Percentiles rank a stretch among this genome's conserved stretches.
Evolutionary conservation across 2,797 vertebrate genomes (phyloP).

Genomic region (Trichosurus vulpecula): DNA sequence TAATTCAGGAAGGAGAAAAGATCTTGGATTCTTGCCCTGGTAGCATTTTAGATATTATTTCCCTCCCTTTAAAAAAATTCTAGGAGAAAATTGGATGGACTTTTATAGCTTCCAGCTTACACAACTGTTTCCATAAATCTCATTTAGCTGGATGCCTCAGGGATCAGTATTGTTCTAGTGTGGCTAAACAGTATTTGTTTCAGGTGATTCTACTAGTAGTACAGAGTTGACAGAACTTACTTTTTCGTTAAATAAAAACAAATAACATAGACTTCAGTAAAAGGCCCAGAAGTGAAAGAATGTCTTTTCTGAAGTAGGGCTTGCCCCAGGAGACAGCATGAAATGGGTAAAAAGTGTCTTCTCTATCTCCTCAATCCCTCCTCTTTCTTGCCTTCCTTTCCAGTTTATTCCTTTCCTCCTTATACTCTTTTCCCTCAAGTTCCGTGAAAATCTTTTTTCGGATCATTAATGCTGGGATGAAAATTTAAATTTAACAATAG

Average conservation of each 20-base stretch:
- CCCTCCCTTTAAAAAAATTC: not conserved
- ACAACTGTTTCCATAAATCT: not conserved
- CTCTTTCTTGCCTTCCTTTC: not conserved
- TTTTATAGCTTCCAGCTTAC: slow-evolving; percentile 24
- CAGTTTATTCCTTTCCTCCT: not conserved
- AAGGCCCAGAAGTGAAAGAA: not conserved
- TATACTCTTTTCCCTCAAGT: not conserved
- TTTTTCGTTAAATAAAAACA: not conserved
- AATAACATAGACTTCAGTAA: not conserved
- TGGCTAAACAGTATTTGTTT: slow-evolving; percentile 48
- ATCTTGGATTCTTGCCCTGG: not conserved
- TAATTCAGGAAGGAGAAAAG: not conserved
- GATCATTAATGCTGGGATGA: not conserved
- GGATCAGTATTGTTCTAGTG: slow-evolving; percentile 24
- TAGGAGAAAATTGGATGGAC: not conserved
- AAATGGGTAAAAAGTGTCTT: not conserved
- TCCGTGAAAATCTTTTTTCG: not conserved
- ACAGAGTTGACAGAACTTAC: not conserved
- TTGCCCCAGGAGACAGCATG: not conserved
- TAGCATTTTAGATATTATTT: not conserved
- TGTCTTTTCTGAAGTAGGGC: not conserved
- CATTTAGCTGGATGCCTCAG: not conserved
- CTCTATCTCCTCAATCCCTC: not conserved
- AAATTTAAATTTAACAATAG: not conserved
- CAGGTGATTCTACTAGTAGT: slow-evolving; percentile 7